phyloP scores from a whole-genome alignment of 2,888 invertebrate species.

The Eumacrocentrus americanus region DNA sequence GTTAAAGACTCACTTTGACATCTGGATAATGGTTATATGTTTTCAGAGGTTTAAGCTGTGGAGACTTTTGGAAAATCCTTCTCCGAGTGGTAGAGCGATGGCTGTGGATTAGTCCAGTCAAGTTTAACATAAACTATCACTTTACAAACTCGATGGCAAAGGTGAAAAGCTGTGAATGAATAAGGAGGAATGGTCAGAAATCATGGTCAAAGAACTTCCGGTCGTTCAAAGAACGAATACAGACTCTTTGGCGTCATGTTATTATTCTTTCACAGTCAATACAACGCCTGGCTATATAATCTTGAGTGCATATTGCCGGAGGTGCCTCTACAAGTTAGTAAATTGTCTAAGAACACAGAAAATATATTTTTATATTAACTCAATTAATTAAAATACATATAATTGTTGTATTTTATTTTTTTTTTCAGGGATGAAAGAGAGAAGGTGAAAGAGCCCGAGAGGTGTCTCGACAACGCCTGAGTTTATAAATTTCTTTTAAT shows the following conservation, averaged over 20 bases:
- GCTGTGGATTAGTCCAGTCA: conserved; percentile 37
- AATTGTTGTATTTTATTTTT: neutral
- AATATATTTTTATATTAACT: neutral
- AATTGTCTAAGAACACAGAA: too few relatives aligned
- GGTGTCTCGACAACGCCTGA: conserved; percentile 12
- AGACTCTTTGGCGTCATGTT: too few relatives aligned
- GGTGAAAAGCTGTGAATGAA: neutral
- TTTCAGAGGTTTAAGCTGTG: too few relatives aligned
- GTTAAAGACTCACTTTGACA: too few relatives aligned
- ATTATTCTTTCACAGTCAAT: too few relatives aligned
- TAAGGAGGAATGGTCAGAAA: neutral
- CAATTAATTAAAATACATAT: neutral
- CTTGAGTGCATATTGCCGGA: too few relatives aligned
- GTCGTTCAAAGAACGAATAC: too few relatives aligned
- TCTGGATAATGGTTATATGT: too few relatives aligned
- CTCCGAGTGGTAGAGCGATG: conserved; percentile 13
- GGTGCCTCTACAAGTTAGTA: too few relatives aligned
- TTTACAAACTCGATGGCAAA: conserved; percentile 26
- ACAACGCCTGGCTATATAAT: too few relatives aligned
- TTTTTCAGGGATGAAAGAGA: conserved; percentile 1
- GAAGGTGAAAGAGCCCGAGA: neutral
- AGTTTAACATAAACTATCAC: conserved; percentile 42
- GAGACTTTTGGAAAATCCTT: too few relatives aligned
- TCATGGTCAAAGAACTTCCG: too few relatives aligned
- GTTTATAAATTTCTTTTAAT: conserved; percentile 40